Evolutionary conservation across 1,140 invertebrate genomes (phyloP).

Genomic region (Dryas iulia): DNA sequence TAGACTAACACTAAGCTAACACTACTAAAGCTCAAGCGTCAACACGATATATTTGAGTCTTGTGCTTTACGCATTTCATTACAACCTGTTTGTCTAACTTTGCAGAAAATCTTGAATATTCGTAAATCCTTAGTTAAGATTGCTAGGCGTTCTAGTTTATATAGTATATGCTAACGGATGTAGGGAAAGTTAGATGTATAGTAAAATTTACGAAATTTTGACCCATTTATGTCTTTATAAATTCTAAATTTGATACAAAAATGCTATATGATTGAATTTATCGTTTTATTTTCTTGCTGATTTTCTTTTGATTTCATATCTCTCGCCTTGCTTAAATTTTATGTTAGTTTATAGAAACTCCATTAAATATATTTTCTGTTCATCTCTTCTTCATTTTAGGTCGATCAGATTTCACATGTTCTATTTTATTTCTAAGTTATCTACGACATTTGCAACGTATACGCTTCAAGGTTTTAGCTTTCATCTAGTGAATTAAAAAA

Average conservation of each 20-base stretch:
- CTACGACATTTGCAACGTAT: neutral
- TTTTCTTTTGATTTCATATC: neutral
- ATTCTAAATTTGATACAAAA: too few relatives aligned
- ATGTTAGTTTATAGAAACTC: neutral
- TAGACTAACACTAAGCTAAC: slow-evolving; percentile 45
- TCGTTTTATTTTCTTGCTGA: neutral
- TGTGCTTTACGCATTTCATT: slow-evolving; percentile 20
- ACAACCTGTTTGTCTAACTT: neutral
- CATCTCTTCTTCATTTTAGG: neutral
- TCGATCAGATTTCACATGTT: neutral
- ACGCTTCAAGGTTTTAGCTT: neutral
- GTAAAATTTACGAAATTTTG: neutral
- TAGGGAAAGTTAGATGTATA: neutral
- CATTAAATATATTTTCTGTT: neutral
- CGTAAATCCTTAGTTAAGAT: neutral
- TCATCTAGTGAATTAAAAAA: neutral
- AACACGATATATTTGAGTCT: slow-evolving; percentile 12
- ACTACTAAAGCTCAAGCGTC: slow-evolving; percentile 16
- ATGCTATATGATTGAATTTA: neutral
- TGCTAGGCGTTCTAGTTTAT: neutral
- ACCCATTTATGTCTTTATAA: too few relatives aligned
- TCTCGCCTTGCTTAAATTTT: neutral
- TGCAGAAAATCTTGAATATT: neutral
- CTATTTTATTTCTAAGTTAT: neutral
- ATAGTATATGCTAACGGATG: neutral